These are phyloP conservation scores for Metacarcinus magister DNA, from an alignment of 2,888 invertebrate genomes.

Conservation along the genomic window DNA sequence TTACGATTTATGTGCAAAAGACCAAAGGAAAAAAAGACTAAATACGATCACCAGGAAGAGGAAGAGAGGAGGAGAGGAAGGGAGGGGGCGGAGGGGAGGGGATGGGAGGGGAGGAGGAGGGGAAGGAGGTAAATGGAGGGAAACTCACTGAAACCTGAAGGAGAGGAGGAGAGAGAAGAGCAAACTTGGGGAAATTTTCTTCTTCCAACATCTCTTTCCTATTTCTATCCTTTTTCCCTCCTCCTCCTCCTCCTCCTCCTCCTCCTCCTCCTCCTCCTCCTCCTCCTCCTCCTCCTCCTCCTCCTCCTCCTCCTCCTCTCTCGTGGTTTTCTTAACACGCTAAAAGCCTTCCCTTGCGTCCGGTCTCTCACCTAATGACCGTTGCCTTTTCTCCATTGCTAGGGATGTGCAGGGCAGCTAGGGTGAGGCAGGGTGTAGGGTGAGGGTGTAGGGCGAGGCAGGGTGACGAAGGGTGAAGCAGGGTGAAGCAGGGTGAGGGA, in stretches of 20 bases:
- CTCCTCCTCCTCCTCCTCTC: not conserved
- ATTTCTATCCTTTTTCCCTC: not conserved
- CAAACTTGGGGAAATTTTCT: not conserved
- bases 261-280: not conserved
- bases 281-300: constrained; percentile 31
- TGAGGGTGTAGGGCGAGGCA: not conserved
- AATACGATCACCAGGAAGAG: not conserved
- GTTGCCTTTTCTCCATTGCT: not conserved
- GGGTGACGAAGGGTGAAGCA: not conserved
- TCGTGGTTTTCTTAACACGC: constrained; percentile 20
- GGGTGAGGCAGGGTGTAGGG: not conserved
- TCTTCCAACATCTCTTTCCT: not conserved
- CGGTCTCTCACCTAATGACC: constrained; percentile 6
- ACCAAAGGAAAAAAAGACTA: not conserved
- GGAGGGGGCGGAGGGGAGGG: not conserved
- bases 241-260: not conserved
- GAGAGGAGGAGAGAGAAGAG: not conserved
- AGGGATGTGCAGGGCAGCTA: not conserved
- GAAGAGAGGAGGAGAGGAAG: not conserved
- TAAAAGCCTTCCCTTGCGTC: constrained; percentile 30
- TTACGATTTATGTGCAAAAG: not conserved
- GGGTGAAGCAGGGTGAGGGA: not conserved
- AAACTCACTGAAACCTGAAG: not conserved
- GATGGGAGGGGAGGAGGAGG: not conserved
- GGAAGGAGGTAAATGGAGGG: not conserved